Evolutionary conservation across 2,113 vertebrate species (phyloP), one percentile per base, ranked within the genome.

Genomic region (Eubucco bourcierii): DNA sequence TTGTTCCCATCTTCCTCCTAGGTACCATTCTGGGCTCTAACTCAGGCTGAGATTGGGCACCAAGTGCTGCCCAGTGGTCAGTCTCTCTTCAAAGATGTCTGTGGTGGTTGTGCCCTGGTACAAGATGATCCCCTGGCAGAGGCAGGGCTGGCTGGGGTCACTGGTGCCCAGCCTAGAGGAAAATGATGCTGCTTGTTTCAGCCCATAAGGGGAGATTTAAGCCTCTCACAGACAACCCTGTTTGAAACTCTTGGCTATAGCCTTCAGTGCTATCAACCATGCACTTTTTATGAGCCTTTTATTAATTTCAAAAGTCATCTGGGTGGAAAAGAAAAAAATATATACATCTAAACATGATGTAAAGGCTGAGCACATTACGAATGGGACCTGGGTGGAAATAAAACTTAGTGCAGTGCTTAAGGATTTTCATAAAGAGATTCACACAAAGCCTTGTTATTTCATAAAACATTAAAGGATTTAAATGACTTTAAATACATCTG

Each of bases 401-500:
- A 93, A 94, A 70, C 55, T 53, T 68, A 39, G 53, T 80, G 63
- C 78, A 41, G 79, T 1, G 13, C 82, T 90, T 88, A 78, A 91
- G 71, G 80, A 77, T 80, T 41, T 24, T 94, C 81, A 70, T 79
- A 78, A 92, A 84, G 63, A 95, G 84, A 77, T 80, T 90, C 86
- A 60, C 63, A 75, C 68, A 90, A 89, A 95, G 84, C 82, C 94
- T 94, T 91, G 87, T 88, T 94, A 90, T 92, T 95, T 89, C 87
- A 95, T 87, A 78, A 95, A 93, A 93, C 90, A 80, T 95, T 89
- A 84, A 95, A 84, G 77, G 60, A 90, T 95, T 90, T 92, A 92
- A 96, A 95, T 91, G 3, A 74, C 87, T 96, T 93, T 91, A 87
- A 91, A 93, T 92, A 90, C 72, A 91, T 91, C 87, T 83, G 71